Evolutionary conservation across 2,888 invertebrate genomes (phyloP).

Genomic region (Endomychus coccineus): DNA sequence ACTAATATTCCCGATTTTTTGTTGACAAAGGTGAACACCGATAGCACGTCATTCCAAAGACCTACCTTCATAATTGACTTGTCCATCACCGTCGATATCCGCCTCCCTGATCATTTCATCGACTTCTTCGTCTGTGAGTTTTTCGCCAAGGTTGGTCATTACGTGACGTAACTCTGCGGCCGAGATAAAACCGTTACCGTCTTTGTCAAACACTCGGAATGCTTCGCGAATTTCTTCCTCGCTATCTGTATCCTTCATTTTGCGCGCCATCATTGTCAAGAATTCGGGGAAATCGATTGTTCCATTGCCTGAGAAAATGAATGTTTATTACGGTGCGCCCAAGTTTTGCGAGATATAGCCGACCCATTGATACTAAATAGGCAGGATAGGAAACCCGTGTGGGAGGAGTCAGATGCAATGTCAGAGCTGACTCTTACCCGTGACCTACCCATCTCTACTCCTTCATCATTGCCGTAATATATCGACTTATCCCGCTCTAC

Average conservation of each 20-base stretch:
- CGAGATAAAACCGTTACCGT: slow-evolving; percentile 98
- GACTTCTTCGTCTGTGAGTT: slow-evolving; percentile 97
- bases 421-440: too few species aligned
- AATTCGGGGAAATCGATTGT: slow-evolving; percentile 99
- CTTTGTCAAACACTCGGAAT: slow-evolving; percentile 98
- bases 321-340: too few species aligned
- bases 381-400: too few species aligned
- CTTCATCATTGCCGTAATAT: too few species aligned
- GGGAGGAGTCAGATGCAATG: too few species aligned
- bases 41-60: too few species aligned
- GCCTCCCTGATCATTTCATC: slow-evolving; percentile 99
- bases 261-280: slow-evolving; percentile 99
- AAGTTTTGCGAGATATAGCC: too few species aligned
- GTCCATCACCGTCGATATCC: slow-evolving; percentile 98
- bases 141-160: slow-evolving; percentile 99
- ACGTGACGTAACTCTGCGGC: slow-evolving; percentile 98
- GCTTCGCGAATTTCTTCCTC: slow-evolving; percentile 99
- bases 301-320: slow-evolving; percentile 98
- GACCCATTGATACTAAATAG: too few species aligned
- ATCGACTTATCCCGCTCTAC: too few species aligned
- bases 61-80: slow-evolving; percentile 93
- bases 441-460: too few species aligned
- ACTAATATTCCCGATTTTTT: too few species aligned
- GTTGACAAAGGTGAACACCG: too few species aligned
- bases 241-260: slow-evolving; percentile 99